Evolutionary conservation across 2,113 vertebrate species (phyloP).

Genomic region (Apaloderma vittatum): DNA sequence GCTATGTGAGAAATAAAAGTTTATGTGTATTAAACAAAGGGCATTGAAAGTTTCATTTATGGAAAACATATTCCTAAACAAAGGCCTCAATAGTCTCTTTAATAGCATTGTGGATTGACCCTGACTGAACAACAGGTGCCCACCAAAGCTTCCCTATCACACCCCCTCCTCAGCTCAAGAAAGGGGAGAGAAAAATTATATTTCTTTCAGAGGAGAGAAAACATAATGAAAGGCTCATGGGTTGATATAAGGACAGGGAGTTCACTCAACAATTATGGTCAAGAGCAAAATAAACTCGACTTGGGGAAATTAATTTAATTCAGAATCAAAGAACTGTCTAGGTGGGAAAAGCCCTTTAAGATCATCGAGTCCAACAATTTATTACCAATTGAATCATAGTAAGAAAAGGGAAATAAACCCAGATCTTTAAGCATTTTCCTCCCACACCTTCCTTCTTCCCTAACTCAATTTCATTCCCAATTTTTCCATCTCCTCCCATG

Average conservation of each 20-base stretch:
- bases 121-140: background rate
- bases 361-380: no score
- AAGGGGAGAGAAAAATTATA: no score
- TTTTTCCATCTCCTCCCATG: no score
- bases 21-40: background rate
- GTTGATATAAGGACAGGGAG: background rate
- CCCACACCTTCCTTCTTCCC: no score
- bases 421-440: no score
- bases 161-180: background rate
- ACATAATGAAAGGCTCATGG: rapidly evolving
- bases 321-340: no score
- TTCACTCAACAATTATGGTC: background rate
- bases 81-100: background rate
- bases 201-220: background rate
- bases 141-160: background rate
- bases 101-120: background rate
- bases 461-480: no score
- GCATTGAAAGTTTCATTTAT: background rate
- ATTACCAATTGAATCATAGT: no score
- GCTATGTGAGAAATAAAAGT: background rate
- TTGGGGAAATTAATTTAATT: no score
- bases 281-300: rapidly evolving
- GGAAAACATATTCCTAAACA: background rate
- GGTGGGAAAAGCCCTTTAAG: no score
- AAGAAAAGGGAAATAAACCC: no score